Evolutionary conservation across 2,113 vertebrate species (phyloP).

Genomic region (Madoqua kirkii): DNA sequence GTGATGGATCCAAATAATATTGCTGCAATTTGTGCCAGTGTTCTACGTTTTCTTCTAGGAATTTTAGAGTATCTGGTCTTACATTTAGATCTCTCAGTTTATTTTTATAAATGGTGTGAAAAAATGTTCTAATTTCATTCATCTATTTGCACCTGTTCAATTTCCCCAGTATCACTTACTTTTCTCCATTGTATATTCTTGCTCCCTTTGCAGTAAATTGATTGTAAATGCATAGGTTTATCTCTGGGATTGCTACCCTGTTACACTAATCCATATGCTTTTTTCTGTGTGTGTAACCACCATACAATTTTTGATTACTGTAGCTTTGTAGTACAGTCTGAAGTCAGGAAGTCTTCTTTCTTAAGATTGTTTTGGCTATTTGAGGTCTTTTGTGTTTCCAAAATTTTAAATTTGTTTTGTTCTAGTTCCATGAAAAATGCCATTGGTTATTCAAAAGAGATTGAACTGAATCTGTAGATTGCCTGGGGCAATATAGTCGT

Average conservation of each 20-base stretch:
- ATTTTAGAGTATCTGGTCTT: neutral
- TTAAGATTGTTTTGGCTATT: neutral
- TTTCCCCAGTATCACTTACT: neutral
- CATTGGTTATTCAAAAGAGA: neutral
- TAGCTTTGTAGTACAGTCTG: neutral
- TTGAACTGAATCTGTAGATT: neutral
- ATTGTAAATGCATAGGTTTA: neutral
- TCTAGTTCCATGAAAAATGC: neutral
- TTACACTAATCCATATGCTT: neutral
- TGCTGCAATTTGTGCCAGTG: neutral
- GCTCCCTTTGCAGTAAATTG: neutral
- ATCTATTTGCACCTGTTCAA: neutral
- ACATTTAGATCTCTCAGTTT: neutral
- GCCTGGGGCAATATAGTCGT: neutral
- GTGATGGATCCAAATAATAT: neutral
- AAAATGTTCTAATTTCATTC: neutral
- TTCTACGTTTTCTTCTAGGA: neutral
- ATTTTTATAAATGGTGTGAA: neutral
- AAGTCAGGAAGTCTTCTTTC: neutral
- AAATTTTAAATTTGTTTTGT: neutral
- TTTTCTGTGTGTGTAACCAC: neutral
- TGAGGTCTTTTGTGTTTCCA: neutral
- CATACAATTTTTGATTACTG: neutral
- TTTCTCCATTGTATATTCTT: neutral
- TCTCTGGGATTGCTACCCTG: neutral